Conservation (phyloP, 30 jellyfish, hydroid and myxozoan genomes). For the Hydractinia symbiolongicarpus region DNA sequence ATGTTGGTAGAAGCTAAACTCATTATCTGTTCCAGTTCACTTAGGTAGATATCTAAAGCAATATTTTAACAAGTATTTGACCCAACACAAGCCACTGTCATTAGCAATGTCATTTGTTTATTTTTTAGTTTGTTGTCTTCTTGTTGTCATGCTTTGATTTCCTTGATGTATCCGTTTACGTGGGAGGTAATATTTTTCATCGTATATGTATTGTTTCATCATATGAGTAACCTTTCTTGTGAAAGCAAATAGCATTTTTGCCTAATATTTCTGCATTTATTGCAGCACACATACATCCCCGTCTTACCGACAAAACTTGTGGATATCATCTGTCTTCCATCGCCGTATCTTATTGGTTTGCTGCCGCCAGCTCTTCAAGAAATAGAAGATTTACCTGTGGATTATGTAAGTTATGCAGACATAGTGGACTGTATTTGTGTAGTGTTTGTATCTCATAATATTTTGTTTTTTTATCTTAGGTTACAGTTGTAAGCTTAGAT, state of each 20-base stretch:
- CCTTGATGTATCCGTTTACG: conserved; percentile 67
- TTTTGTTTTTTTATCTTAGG: not conserved
- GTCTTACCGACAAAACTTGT: conserved; percentile 63
- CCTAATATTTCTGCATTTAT: not conserved
- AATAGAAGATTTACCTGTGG: conserved; percentile 69
- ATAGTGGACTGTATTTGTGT: not conserved
- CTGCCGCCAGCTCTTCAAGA: conserved; percentile 53
- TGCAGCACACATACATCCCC: conserved; percentile 88
- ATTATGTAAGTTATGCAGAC: conserved; percentile 35
- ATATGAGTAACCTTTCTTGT: not conserved
- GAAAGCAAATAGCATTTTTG: not conserved
- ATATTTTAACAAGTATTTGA: not conserved
- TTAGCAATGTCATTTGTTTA: not conserved
- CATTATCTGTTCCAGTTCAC: conserved; percentile 47
- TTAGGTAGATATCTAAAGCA: conserved; percentile 36
- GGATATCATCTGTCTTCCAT: conserved; percentile 76
- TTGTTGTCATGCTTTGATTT: conserved; percentile 76
- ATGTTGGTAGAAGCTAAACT: conserved; percentile 52
- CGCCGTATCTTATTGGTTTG: conserved; percentile 78
- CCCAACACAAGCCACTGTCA: not conserved
- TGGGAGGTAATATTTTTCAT: conserved; percentile 64
- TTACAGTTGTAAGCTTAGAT: not conserved
- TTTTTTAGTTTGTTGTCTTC: conserved; percentile 58
- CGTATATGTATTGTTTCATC: too few species aligned
- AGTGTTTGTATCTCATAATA: not conserved